Evolutionary conservation across 2,797 vertebrate genomes (phyloP), one percentile per base, ranked within the genome.

Genomic region (Ctenochaetus hawaiiensis): DNA sequence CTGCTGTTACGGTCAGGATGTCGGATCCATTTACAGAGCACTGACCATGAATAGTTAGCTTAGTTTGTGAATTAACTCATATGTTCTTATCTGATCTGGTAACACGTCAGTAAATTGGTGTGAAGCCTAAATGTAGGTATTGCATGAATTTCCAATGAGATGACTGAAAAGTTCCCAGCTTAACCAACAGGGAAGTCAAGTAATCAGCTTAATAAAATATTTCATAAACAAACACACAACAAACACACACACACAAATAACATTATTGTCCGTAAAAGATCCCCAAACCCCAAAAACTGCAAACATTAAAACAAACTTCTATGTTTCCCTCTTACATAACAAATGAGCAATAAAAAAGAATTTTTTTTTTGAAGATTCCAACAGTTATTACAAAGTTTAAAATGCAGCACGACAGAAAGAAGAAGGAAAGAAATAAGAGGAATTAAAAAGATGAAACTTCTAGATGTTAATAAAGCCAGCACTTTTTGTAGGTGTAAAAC

Each of bases 341-440:
- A 90, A 81, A 87, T 79, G 18, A 85, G 52, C 67, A 84, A 56
- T 78, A 85, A 90, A 54, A 90, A 91, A 90, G 88, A 52, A 58
- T 34, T n/a, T 2, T 7, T 6, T 65, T 66, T 72, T 47, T 11
- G 67, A 68, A 34, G 22, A 75, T 67, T 77, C 67, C 2, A 61
- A 26, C 10, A 62, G 22, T 47, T 53, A 69, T 69, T 39, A 7
- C 11, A 41, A 17, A 58, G 8, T 3, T 45, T 6, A 18, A 5
- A 13, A 9, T 13, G 44, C 18, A 44, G 30, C 37, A 59, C 26
- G 26, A 69, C 39, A 12, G 39, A 41, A 4, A 41, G 39, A 41
- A 41, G 11, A 9, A 34, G 30, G 30, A 34, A 34, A 34, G 30
- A 47, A 64, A 59, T 23, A 52, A 22, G 14, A 53, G 39, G 30